phyloP scores from a whole-genome alignment of 2,888 invertebrate genomes.

The Himalopsyche kuldschensis region DNA sequence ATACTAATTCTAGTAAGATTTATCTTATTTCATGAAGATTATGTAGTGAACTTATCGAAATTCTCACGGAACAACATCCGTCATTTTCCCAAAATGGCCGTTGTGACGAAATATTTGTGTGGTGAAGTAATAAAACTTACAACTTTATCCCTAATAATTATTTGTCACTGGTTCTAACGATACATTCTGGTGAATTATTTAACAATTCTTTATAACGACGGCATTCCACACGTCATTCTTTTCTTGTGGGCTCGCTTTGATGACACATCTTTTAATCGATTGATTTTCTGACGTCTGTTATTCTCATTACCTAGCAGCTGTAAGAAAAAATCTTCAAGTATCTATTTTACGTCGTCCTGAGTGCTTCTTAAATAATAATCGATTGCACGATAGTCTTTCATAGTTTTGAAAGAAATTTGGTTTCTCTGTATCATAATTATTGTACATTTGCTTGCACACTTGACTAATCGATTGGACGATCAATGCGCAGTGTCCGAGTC shows the following conservation, averaged over 20 bases:
- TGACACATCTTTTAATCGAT: conserved; percentile 25
- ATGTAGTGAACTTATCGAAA: neutral
- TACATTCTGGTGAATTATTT: neutral
- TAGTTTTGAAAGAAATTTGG: neutral
- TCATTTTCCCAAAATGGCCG: conserved; percentile 38
- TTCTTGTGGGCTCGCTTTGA: neutral
- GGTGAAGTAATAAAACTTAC: conserved; percentile 21
- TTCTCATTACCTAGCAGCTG: conserved; percentile 24
- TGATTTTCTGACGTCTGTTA: conserved; percentile 33
- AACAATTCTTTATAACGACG: neutral
- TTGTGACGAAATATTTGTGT: conserved; percentile 36
- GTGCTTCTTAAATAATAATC: neutral
- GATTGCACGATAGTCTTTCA: neutral
- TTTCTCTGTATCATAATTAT: neutral
- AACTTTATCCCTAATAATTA: neutral
- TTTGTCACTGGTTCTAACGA: neutral
- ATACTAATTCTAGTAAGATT: neutral
- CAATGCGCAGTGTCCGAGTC: neutral
- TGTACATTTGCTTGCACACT: neutral
- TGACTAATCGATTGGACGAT: neutral
- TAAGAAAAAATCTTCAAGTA: conserved; percentile 7
- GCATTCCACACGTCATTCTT: neutral
- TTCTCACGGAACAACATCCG: conserved; percentile 28
- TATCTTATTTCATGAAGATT: neutral
- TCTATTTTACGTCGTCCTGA: neutral